These are phyloP conservation scores for Phyllostomus discolor DNA, from an alignment of 2,113 vertebrate species.

Conservation along the genomic window DNA sequence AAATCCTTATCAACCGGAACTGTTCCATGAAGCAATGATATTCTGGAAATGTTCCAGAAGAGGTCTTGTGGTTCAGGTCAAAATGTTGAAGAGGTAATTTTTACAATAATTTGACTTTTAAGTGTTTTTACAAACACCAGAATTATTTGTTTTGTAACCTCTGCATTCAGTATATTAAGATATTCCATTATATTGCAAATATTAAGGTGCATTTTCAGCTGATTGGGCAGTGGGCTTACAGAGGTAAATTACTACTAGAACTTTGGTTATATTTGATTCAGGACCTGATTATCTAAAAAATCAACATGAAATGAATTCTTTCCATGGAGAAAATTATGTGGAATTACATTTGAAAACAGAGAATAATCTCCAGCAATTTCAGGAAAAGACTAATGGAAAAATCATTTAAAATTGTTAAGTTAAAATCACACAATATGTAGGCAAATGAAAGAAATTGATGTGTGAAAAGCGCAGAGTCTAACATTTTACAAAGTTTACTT, in stretches of 20 bases:
- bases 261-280: neutral
- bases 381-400: neutral
- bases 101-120: neutral
- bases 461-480: neutral
- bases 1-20: neutral
- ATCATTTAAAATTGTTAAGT: neutral
- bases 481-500: neutral
- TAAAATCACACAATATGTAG: neutral
- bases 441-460: neutral
- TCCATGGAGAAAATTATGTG: neutral
- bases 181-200: neutral
- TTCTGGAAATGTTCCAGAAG: neutral
- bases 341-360: neutral
- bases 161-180: neutral
- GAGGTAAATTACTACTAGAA: neutral
- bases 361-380: neutral
- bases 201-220: neutral
- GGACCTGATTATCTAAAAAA: neutral
- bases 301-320: neutral
- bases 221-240: neutral
- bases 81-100: conserved; percentile 2
- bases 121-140: neutral
- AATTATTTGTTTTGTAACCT: conserved; percentile 21
- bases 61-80: neutral
- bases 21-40: neutral